Percentiles rank a stretch among this genome's conserved stretches.
phyloP scores from a whole-genome alignment of 2,797 vertebrate genomes.

The Anguilla obscura region DNA sequence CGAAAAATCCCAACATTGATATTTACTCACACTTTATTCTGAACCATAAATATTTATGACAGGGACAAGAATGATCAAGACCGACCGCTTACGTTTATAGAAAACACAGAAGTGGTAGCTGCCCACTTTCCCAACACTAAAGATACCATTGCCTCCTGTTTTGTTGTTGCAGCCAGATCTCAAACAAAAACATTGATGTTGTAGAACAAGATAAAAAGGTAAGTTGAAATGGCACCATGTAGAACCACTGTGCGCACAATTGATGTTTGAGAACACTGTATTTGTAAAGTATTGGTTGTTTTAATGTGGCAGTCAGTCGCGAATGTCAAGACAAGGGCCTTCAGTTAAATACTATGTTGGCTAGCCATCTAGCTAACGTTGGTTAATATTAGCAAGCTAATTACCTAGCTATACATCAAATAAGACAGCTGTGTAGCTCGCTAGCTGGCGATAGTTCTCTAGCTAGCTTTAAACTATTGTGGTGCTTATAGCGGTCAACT shows the following conservation, averaged over 20 bases:
- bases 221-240: constrained; percentile 45
- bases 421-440: neutral
- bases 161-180: constrained; percentile 25
- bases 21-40: constrained; percentile 31
- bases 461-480: neutral
- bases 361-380: neutral
- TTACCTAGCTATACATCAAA: constrained; percentile 4
- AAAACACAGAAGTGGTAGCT: constrained; percentile 27
- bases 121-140: constrained; percentile 16
- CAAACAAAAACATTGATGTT: constrained; percentile 62
- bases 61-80: constrained; percentile 15
- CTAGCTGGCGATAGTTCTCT: neutral
- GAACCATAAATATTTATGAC: constrained; percentile 31
- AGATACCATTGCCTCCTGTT: constrained; percentile 25
- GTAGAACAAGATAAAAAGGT: constrained; percentile 64
- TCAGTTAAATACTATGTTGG: neutral
- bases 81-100: constrained; percentile 8
- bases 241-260: neutral
- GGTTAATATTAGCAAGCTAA: constrained; percentile 7
- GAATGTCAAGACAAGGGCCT: constrained; percentile 18
- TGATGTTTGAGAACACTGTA: constrained; percentile 9
- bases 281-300: neutral
- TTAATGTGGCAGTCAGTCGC: neutral
- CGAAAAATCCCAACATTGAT: constrained; percentile 27
- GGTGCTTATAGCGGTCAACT: neutral